Conservation (phyloP, 2,797 vertebrate species). For the Microtus agrestis region DNA sequence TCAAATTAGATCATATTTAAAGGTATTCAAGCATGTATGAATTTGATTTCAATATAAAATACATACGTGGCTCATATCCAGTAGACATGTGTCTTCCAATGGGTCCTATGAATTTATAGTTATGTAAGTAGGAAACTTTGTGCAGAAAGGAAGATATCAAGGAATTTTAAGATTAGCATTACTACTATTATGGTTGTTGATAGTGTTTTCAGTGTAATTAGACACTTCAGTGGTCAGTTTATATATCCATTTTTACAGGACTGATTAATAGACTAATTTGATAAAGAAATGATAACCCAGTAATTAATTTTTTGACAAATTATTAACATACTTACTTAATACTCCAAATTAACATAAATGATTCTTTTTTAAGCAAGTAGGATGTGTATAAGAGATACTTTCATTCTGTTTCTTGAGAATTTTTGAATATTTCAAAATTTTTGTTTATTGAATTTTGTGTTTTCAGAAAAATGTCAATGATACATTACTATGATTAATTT, state of each 20-base stretch:
- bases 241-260: not conserved
- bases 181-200: not conserved
- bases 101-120: not conserved
- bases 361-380: not conserved
- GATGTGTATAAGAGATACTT: not conserved
- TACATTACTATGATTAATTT: not conserved
- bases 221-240: not conserved
- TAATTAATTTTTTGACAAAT: not conserved
- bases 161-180: not conserved
- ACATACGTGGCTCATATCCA: not conserved
- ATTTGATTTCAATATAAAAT: not conserved
- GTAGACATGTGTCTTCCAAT: not conserved
- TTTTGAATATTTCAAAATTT: not conserved
- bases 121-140: not conserved
- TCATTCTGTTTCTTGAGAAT: not conserved
- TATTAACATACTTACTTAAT: not conserved
- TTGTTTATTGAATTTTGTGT: not conserved
- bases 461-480: not conserved
- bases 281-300: not conserved
- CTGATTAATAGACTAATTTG: not conserved
- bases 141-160: not conserved
- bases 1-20: conserved; percentile 22
- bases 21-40: not conserved
- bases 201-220: not conserved
- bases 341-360: not conserved